A percentile compares a stretch with the other conserved stretches of the same genome.
These are phyloP conservation scores for Zhengitettix transpicula DNA, from an alignment of 2,888 invertebrate species.

Conservation along the genomic window DNA sequence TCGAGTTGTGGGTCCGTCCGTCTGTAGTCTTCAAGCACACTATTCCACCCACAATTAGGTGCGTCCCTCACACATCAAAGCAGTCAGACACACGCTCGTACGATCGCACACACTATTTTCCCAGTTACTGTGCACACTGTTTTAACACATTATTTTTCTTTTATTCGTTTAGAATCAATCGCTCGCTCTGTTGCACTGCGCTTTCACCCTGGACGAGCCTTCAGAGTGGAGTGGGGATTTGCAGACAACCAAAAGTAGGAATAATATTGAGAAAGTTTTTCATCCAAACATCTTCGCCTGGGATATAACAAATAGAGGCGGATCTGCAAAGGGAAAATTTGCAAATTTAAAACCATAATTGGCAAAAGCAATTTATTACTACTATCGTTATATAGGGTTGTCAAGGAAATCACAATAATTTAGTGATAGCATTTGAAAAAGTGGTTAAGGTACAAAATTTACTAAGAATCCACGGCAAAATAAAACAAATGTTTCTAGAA, in stretches of 20 bases:
- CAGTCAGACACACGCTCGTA: conserved; percentile 7
- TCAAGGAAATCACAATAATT: neutral
- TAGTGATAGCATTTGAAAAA: too few species aligned
- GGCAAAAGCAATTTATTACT: neutral
- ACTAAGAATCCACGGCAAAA: neutral
- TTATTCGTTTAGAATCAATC: conserved; percentile 12
- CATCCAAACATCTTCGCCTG: conserved; percentile 13
- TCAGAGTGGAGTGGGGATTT: conserved; percentile 18
- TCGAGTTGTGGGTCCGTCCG: conserved; percentile 9
- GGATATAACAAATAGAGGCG: conserved; percentile 11
- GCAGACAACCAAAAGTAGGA: conserved; percentile 19
- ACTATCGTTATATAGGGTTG: neutral
- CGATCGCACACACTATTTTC: conserved; percentile 10
- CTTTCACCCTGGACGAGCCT: conserved; percentile 15
- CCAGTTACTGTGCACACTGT: conserved; percentile 13
- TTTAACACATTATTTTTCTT: conserved; percentile 7
- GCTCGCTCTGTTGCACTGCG: conserved; percentile 15
- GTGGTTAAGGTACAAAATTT: too few species aligned
- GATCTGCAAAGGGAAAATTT: conserved; percentile 14
- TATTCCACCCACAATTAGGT: conserved; percentile 5
- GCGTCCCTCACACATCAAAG: conserved; percentile 12
- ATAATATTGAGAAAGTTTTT: conserved; percentile 14
- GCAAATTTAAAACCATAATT: conserved; percentile 1
- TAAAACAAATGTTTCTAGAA: too few species aligned
- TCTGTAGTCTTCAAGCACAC: conserved; percentile 11